phyloP scores from a whole-genome alignment of 1,140 invertebrate species.

The Fopius arisanus region DNA sequence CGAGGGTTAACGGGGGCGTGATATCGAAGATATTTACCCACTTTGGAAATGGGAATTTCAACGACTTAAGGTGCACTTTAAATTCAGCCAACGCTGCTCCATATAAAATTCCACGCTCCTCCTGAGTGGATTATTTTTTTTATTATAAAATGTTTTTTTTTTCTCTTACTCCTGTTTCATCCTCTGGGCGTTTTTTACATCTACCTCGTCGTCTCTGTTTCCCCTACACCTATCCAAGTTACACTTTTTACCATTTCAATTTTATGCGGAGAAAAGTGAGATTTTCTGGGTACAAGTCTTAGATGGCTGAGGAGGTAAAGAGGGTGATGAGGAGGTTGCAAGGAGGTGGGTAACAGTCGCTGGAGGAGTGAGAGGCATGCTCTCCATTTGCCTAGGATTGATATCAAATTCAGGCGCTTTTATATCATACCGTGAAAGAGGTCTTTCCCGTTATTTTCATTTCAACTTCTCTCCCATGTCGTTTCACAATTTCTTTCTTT shows the following conservation, averaged over 20 bases:
- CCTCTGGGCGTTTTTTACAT: not conserved
- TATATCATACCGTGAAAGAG: not conserved
- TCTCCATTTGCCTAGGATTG: conserved; percentile 6
- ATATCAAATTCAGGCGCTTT: conserved; percentile 5
- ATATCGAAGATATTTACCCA: conserved; percentile 11
- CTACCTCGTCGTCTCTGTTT: not conserved
- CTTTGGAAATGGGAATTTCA: conserved; percentile 11
- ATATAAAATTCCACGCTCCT: not conserved
- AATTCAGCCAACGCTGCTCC: not conserved
- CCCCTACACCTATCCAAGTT: not conserved
- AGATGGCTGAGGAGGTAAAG: not conserved
- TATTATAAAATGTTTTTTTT: not conserved
- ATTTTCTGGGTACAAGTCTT: not conserved
- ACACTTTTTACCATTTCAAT: not conserved
- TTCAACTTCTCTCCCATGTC: not conserved
- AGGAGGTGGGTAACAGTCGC: not conserved
- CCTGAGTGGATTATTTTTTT: conserved; percentile 2
- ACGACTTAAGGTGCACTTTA: conserved; percentile 13
- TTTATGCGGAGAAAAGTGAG: not conserved
- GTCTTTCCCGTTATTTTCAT: conserved; percentile 1
- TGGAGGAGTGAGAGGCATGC: not conserved
- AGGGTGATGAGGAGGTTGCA: not conserved
- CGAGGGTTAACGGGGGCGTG: not conserved
- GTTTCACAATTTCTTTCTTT: conserved; percentile 1
- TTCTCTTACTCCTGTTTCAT: not conserved